phyloP scores from a whole-genome alignment of 2,113 vertebrate species.

The Cebidichthys violaceus region DNA sequence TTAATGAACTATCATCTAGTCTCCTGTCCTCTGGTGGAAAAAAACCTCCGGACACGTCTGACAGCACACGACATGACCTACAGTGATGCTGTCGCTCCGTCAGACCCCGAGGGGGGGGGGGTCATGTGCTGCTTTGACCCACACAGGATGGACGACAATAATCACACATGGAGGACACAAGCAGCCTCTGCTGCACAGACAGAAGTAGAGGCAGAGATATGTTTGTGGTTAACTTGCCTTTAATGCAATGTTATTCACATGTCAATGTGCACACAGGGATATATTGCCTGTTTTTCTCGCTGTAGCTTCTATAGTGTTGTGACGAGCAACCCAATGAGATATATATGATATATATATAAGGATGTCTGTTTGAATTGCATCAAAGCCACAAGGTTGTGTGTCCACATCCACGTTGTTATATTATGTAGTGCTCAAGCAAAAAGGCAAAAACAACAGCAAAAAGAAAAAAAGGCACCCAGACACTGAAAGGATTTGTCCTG shows the following conservation, averaged over 20 bases:
- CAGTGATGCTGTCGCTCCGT: slow-evolving; percentile 18
- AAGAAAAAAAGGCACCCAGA: neutral
- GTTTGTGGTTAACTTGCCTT: neutral
- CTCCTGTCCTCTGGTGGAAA: neutral
- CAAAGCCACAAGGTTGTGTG: neutral
- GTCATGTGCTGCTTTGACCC: slow-evolving; percentile 7
- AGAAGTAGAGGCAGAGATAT: neutral
- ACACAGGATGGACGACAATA: slow-evolving; percentile 14
- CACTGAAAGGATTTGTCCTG: neutral
- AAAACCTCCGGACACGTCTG: neutral
- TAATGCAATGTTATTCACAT: too few species aligned
- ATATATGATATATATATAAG: neutral
- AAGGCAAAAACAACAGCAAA: neutral
- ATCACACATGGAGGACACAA: slow-evolving; percentile 10
- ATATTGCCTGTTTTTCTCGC: neutral
- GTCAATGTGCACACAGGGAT: neutral
- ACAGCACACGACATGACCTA: neutral
- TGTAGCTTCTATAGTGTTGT: neutral
- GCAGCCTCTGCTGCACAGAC: neutral
- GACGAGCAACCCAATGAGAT: neutral
- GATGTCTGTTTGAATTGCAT: neutral
- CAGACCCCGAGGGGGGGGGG: neutral
- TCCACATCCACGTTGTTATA: neutral
- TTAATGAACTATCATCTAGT: slow-evolving; percentile 1
- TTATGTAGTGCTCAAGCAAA: neutral